A percentile compares a stretch with the other conserved stretches of the same genome.
These are phyloP conservation scores for Paedocypris sp. DNA, from an alignment of 2,113 vertebrate genomes.

Conservation along the genomic window DNA sequence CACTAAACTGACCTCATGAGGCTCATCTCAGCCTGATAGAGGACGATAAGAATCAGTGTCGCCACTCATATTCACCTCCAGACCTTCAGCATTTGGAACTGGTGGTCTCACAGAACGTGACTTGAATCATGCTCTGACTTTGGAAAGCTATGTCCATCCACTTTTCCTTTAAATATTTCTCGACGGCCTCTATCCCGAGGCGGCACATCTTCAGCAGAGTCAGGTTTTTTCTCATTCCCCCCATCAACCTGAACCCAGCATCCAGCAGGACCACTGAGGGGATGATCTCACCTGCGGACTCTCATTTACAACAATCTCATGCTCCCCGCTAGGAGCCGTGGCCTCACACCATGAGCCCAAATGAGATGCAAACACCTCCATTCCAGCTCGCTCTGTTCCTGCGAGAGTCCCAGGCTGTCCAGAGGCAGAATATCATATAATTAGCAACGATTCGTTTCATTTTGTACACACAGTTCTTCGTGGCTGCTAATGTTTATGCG, in stretches of 20 bases:
- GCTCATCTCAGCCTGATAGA: neutral
- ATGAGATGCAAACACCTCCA: conserved; percentile 11
- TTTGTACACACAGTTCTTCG: too few relatives aligned
- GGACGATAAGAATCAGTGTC: too few relatives aligned
- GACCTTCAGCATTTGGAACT: too few relatives aligned
- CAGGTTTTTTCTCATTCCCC: neutral
- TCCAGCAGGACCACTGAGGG: neutral
- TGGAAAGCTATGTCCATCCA: too few relatives aligned
- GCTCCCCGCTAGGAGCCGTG: neutral
- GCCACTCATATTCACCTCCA: neutral
- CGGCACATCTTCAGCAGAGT: neutral
- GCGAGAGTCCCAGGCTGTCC: neutral
- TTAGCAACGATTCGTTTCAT: too few relatives aligned
- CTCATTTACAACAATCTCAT: conserved; percentile 9
- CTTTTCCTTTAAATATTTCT: neutral
- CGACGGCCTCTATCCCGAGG: neutral
- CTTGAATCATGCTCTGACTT: too few relatives aligned
- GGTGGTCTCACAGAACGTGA: neutral
- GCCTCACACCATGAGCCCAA: neutral
- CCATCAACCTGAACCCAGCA: neutral
- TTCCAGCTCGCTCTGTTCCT: neutral
- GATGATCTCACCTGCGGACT: neutral
- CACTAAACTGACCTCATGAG: neutral
- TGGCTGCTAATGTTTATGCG: too few relatives aligned
- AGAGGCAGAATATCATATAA: neutral